phyloP scores from a whole-genome alignment of 2,888 invertebrate species.

The Reticulitermes lucifugus region DNA sequence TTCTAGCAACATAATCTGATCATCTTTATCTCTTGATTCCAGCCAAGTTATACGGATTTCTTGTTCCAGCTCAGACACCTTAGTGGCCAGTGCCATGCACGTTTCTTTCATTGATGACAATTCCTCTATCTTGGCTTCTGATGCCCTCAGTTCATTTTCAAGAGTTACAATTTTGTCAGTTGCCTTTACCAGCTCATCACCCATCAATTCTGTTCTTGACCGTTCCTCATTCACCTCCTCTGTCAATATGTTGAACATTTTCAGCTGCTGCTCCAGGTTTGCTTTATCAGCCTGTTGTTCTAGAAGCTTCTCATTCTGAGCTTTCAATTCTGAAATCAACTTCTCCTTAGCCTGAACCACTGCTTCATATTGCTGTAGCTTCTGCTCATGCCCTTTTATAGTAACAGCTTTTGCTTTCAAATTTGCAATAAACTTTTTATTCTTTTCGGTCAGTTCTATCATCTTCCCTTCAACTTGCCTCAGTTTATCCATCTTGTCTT shows the following conservation, averaged over 20 bases:
- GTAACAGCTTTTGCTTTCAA: conserved; percentile 78
- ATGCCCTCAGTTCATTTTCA: conserved; percentile 27
- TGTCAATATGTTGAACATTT: not conserved
- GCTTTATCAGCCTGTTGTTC: not conserved
- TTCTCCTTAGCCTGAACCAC: conserved; percentile 50
- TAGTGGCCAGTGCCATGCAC: conserved; percentile 58
- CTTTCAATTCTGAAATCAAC: conserved; percentile 60
- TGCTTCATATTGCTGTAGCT: conserved; percentile 48
- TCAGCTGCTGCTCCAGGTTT: not conserved
- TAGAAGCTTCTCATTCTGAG: conserved; percentile 58
- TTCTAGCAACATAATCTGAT: conserved; percentile 11
- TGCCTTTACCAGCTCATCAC: conserved; percentile 15
- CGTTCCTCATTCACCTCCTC: conserved; percentile 15
- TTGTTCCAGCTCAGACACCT: conserved; percentile 59
- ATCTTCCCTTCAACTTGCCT: conserved; percentile 52
- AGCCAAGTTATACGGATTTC: conserved; percentile 10
- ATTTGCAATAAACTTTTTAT: conserved; percentile 82
- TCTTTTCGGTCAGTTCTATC: conserved; percentile 75
- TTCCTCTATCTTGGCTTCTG: not conserved
- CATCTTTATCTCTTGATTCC: conserved; percentile 23
- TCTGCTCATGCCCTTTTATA: conserved; percentile 60
- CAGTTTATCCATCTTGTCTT: conserved; percentile 59
- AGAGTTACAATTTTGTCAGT: conserved; percentile 21
- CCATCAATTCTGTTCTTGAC: conserved; percentile 15
- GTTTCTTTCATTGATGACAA: not conserved